Evolutionary conservation across 2,113 vertebrate genomes (phyloP), one percentile per base, ranked within the genome.

Genomic region (Elachura formosa): DNA sequence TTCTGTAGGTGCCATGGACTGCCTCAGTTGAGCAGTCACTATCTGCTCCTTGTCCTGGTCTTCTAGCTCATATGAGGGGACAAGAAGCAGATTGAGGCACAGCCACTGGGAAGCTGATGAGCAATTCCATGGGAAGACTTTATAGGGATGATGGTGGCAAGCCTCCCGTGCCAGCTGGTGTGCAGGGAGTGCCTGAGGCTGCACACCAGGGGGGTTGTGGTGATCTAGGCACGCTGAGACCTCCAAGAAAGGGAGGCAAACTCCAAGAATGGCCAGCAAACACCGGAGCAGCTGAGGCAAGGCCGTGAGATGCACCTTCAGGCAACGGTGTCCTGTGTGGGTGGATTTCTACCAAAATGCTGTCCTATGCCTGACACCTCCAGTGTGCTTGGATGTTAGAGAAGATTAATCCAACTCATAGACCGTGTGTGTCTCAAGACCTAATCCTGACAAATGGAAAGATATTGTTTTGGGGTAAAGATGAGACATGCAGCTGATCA

Each of bases 311-410:
- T 28, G 26, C 22, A 64, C 15, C 56, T 72, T 43, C 62, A 67
- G 34, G 31, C 9, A 74, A 54, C 6, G 2, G 38, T n/a, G 49
- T 29, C 4, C 0, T 1, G 0, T 25, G 25, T 28, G 40, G 16
- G 21, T 5, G 4, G 28, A 43, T 79, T 67, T 72, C 49, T 49
- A 25, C 40, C 45, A 62, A 73, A 77, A n/a, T 14, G 19, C 38
- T 58, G 31, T 12, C 49, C 25, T 49, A 2, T 18, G 3, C 11
- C 41, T 63, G 19, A 7, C 29, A 54, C 18, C 33, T 78, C 40
- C 52, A 56, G 6, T 2, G 2, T 36, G 10, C 40, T 61, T 79
- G 20, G 43, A 36, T 61, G 7, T 76, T n/a, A 56, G 25, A 68
- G 15, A 61, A 56, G 6, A 56, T n/a, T 2, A 34, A 51, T 20